Evolutionary conservation across 2,888 invertebrate genomes (phyloP).

Genomic region (Xanthia togata): DNA sequence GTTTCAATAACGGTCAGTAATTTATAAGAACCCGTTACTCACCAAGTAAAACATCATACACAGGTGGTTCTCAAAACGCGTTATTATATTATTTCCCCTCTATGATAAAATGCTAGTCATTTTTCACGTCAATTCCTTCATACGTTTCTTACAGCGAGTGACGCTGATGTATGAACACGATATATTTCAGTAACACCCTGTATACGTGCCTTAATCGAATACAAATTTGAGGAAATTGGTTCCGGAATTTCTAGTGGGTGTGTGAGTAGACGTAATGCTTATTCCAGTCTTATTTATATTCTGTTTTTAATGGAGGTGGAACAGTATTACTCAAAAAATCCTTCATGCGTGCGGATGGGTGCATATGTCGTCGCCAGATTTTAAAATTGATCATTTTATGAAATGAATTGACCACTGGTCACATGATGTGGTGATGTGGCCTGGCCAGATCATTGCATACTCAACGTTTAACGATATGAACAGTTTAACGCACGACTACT

Average conservation of each 20-base stretch:
- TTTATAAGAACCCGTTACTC: conserved; percentile 17
- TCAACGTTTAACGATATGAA: no score
- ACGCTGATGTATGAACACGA: conserved; percentile 79
- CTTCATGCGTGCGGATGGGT: no score
- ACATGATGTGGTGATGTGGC: no score
- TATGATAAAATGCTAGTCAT: conserved; percentile 76
- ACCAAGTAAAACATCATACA: conserved; percentile 15
- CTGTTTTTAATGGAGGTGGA: conserved; percentile 2
- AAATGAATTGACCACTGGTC: no score
- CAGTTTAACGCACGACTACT: no score
- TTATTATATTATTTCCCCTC: conserved; percentile 59
- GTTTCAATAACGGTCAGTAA: not conserved
- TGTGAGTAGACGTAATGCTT: conserved; percentile 25
- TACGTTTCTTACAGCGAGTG: conserved; percentile 73
- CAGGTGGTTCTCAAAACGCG: conserved; percentile 58
- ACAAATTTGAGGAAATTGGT: conserved; percentile 65
- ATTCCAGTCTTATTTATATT: not conserved
- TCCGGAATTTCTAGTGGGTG: conserved; percentile 11
- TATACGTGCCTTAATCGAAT: conserved; percentile 79
- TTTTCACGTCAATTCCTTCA: conserved; percentile 78
- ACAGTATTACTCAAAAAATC: no score
- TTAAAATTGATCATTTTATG: no score
- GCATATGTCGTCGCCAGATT: no score
- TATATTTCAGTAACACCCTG: conserved; percentile 74
- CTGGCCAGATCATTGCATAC: no score